These are phyloP conservation scores for Spheniscus humboldti DNA, from an alignment of 2,797 vertebrate genomes.

Conservation along the genomic window DNA sequence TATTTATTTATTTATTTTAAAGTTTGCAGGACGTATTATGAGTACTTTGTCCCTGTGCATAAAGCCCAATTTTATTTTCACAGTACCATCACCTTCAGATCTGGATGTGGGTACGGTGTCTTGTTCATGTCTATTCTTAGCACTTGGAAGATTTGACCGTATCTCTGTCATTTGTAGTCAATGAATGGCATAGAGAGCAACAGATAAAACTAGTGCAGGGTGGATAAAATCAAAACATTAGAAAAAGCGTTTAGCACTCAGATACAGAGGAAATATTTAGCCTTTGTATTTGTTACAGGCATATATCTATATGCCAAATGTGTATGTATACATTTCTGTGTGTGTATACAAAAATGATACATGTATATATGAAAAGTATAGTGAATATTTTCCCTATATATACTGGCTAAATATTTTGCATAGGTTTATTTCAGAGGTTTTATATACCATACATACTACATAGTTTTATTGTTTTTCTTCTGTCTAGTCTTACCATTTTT, in stretches of 20 bases:
- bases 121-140: background rate
- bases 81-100: background rate
- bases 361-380: background rate
- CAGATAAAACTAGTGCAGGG: background rate
- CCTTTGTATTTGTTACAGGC: background rate
- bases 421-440: background rate
- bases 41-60: background rate
- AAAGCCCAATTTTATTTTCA: background rate
- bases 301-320: background rate
- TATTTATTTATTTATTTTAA: no score
- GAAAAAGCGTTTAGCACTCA: background rate
- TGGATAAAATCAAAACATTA: background rate
- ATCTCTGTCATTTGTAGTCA: background rate
- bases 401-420: background rate
- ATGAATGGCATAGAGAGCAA: background rate
- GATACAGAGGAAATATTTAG: background rate
- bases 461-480: background rate
- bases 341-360: background rate
- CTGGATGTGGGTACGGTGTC: background rate
- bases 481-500: background rate
- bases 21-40: background rate
- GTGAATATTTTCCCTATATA: background rate
- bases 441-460: background rate
- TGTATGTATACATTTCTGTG: background rate
- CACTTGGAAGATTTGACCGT: background rate